Base-by-base conservation (phyloP, 1,140 invertebrate genomes). In the Sarcophaga peregrina region DNA sequence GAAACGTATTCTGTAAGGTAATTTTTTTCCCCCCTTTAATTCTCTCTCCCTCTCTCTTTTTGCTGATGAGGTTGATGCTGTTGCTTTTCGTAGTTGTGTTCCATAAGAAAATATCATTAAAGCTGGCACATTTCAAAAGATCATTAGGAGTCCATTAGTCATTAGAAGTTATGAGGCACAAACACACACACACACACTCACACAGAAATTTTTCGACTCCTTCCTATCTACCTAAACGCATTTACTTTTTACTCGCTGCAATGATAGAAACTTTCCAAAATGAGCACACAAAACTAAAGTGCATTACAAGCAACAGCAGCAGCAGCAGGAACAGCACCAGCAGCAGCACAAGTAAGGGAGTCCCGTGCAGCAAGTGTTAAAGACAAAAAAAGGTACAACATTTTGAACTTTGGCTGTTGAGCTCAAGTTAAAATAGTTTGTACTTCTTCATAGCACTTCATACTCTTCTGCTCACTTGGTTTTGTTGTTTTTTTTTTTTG, bases 71-170 rank as follows among this genome's bases (percentile, higher is more conserved):
- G 4, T 4, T n/a, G n/a, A 68, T 68, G 7, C 62, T 68, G 62
- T 68, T 68, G 62, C 62, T 68, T 68, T 68, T 68, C 2, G 17
- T 17, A 9, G 17, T 17, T 68, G 20, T 17, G 58, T 68, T 68
- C n/a, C n/a, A n/a, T n/a, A n/a, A n/a, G n/a, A 68, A 17, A 68
- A 68, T 68, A 68, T 20, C 17, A 68, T 68, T 68, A 68, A 68
- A 68, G 58, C 20, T 68, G 58, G 52, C 52, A 68, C 58, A 8
- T 68, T 68, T 68, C 17, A 68, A 68, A 68, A 68, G 62, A 68
- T 68, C 62, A 68, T 68, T 68, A 68, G 62, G 62, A 68, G 62
- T 68, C 62, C 62, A 68, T 68, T 68, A 68, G 62, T 68, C 62
- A 68, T 68, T 68, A 68, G 62, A 68, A 68, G 17, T 68, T 68